Evolutionary conservation across 2,797 vertebrate genomes (phyloP), one percentile per base, ranked within the genome.

Genomic region (Graptemys geographica): DNA sequence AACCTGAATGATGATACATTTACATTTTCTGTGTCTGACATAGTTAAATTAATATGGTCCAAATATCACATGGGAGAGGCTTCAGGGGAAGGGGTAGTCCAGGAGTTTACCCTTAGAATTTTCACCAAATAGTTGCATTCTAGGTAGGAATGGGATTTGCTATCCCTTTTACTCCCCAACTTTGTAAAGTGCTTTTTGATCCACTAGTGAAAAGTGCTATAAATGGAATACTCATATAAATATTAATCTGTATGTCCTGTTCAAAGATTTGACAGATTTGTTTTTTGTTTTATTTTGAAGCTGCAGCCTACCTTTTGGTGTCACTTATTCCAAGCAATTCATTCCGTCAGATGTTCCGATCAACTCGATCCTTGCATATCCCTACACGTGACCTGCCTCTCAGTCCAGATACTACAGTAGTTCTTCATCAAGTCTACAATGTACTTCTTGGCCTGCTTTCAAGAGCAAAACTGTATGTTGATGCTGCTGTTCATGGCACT

Each of bases 251-350:
- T 72, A 4, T 86, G 92, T 90, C 57, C 56, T 76, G 85, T 88
- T 49, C 92, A 86, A 81, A 90, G 37, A 83, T 28, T 87, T 95
- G 95, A 96, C 94, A 84, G 52, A 21, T 92, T 28, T 96, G 47
- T 93, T 97, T 96, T 82, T 55, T 15, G 56, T 3, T 79, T 69
- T 88, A 59, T 98, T 98, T 97, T 98, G 88, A 98, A 99, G 99
- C 99, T 55, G 99, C 99, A 90, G 99, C 99, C 82, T 99, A 99
- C 98, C 99, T 99, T 97, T 98, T 99, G 97, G 99, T 99, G 95
- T 99, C 99, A 83, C 99, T 99, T 98, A 99, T 99, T 98, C 99
- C 99, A 97, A 99, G 99, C 98, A 99, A 99, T 99, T 99, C 99
- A 90, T 99, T 99, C 98, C 99, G 99, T 89, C 99, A 99, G 98